These are phyloP conservation scores for Cettia cetti DNA, from an alignment of 2,113 vertebrate genomes.

Conservation along the genomic window DNA sequence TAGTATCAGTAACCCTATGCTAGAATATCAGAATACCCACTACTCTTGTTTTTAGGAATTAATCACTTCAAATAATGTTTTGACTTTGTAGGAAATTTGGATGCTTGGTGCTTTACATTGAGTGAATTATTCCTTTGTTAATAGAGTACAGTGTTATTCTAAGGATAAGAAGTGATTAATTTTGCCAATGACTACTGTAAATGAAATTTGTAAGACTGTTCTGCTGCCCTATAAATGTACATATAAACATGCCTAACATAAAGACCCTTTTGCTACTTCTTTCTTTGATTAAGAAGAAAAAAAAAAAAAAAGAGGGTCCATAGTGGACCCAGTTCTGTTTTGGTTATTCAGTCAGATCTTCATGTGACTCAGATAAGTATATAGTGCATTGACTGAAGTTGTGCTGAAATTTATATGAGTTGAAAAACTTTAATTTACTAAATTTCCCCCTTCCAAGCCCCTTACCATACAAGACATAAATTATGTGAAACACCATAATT, in stretches of 20 bases:
- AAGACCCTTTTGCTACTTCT: neutral
- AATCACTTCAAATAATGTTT: neutral
- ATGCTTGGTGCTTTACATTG: neutral
- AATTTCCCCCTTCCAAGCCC: rapidly evolving
- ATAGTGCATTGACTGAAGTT: neutral
- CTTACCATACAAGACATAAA: neutral
- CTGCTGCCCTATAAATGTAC: neutral
- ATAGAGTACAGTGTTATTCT: neutral
- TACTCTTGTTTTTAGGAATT: neutral
- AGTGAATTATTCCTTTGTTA: neutral
- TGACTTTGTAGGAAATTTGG: neutral
- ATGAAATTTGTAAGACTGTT: neutral
- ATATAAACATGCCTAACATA: neutral
- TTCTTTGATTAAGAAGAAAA: neutral
- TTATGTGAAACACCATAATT: neutral
- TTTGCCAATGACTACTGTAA: neutral
- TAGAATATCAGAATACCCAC: neutral
- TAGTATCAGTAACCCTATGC: neutral
- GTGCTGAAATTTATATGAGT: neutral
- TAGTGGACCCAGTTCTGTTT: neutral
- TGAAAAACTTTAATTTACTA: neutral
- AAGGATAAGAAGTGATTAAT: neutral
- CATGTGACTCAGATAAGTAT: neutral
- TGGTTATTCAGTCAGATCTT: neutral
- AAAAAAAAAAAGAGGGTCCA: neutral